A percentile compares a stretch with the other conserved stretches of the same genome.
Conservation (phyloP, 1,140 invertebrate genomes). For the Thaumatotibia leucotreta region DNA sequence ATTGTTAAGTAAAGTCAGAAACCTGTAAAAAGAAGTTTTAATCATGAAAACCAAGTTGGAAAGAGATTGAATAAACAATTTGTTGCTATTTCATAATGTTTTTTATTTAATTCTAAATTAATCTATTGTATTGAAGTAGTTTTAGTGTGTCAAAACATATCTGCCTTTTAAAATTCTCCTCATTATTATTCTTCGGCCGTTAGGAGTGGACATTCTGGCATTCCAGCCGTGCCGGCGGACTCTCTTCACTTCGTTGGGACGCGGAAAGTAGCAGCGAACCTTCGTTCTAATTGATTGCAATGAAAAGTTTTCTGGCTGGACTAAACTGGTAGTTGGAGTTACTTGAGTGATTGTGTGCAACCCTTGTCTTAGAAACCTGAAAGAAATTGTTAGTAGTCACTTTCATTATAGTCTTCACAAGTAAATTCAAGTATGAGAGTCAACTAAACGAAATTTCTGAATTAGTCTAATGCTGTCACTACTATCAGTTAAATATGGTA, state of each 20-base stretch:
- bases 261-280: constrained; percentile 82
- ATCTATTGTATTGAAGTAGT: neutral
- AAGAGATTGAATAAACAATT: constrained; percentile 10
- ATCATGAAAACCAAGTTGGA: constrained; percentile 4
- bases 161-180: constrained; percentile 85
- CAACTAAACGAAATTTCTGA: too few species aligned
- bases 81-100: constrained; percentile 12
- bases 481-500: neutral
- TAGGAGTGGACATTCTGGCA: constrained; percentile 81
- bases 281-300: constrained; percentile 58
- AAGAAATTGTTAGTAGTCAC: constrained; percentile 16
- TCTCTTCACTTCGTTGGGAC: constrained; percentile 83
- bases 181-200: constrained; percentile 83
- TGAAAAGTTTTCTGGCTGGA: constrained; percentile 43
- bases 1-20: constrained; percentile 15
- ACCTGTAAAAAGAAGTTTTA: neutral
- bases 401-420: too few species aligned
- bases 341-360: constrained; percentile 30
- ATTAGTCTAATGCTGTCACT: too few species aligned
- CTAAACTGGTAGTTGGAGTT: constrained; percentile 32
- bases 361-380: constrained; percentile 36
- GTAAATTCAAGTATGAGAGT: too few species aligned
- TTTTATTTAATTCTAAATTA: constrained; percentile 17
- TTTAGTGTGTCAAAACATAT: constrained; percentile 83
- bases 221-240: constrained; percentile 83